Percentiles rank a stretch among this genome's conserved stretches.
Conservation (phyloP, 2,113 vertebrate genomes). For the Eonycteris spelaea region DNA sequence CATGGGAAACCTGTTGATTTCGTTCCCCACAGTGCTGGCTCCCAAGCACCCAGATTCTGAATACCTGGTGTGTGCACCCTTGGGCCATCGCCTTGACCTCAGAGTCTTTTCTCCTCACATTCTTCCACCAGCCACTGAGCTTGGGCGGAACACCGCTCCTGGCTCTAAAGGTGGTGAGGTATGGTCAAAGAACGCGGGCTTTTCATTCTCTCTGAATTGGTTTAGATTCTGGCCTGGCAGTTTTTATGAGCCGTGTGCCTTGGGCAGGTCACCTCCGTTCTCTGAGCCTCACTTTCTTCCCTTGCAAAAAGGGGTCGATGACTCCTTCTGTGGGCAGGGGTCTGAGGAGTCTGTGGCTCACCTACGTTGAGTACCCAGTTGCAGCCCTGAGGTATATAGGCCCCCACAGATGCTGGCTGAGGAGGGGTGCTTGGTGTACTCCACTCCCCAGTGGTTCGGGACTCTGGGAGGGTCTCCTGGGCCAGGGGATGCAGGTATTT, state of each 20-base stretch:
- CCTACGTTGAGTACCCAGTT: not conserved
- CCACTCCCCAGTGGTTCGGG: not conserved
- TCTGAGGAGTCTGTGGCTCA: not conserved
- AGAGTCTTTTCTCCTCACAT: not conserved
- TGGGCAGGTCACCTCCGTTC: not conserved
- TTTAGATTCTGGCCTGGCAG: not conserved
- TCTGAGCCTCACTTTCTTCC: slow-evolving; percentile 52
- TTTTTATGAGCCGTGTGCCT: not conserved
- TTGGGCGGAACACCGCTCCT: not conserved
- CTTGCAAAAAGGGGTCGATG: not conserved
- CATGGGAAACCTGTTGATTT: not conserved
- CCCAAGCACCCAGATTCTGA: not conserved
- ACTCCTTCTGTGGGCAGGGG: not conserved
- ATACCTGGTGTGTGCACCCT: not conserved
- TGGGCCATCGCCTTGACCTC: not conserved
- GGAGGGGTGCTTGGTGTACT: not conserved
- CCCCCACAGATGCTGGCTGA: not conserved
- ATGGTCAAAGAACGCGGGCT: not conserved
- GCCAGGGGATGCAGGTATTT: not conserved
- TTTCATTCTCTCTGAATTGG: not conserved
- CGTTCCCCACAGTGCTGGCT: not conserved
- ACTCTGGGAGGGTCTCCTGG: not conserved
- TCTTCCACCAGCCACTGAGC: no score
- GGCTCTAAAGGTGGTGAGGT: not conserved
- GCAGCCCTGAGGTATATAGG: not conserved